phyloP scores from a whole-genome alignment of 2,113 vertebrate species.

The Hemibagrus wyckioides region DNA sequence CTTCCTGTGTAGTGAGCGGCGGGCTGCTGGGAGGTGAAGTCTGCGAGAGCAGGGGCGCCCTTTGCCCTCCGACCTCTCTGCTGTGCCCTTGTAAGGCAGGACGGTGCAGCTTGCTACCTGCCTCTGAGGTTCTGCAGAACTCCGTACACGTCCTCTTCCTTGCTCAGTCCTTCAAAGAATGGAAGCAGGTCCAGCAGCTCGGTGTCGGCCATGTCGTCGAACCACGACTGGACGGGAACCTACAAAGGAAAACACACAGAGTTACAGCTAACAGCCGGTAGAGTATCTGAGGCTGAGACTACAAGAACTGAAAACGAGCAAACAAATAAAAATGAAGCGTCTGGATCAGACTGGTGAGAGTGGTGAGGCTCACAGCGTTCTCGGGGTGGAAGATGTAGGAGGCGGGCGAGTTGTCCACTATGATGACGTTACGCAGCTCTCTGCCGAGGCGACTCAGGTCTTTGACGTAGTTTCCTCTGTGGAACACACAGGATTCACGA shows the following conservation, averaged over 20 bases:
- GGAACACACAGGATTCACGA: constrained; percentile 97
- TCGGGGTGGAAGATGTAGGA: constrained; percentile 99
- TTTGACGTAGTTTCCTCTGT: constrained; percentile 97
- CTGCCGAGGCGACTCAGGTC: constrained; percentile 95
- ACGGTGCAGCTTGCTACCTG: constrained; percentile 83
- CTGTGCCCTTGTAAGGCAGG: constrained; percentile 55
- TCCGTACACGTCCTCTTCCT: constrained; percentile 93
- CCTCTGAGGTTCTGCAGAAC: constrained; percentile 90
- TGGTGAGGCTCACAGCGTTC: constrained; percentile 84
- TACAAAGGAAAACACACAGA: constrained; percentile 50
- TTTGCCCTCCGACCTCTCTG: constrained; percentile 62
- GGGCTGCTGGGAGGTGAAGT: constrained; percentile 57
- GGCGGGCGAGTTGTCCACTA: constrained; percentile 96
- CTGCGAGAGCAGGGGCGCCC: constrained; percentile 52
- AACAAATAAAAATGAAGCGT: background rate
- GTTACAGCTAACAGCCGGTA: background rate
- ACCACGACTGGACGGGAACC: constrained; percentile 99
- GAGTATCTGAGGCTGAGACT: background rate
- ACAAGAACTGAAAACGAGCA: too few relatives aligned
- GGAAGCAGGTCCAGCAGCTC: constrained; percentile 98
- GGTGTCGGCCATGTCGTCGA: constrained; percentile 96
- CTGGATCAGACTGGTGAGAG: background rate
- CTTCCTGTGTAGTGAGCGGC: constrained; percentile 47
- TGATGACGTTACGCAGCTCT: constrained; percentile 95
- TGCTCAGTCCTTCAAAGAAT: constrained; percentile 98